These are phyloP conservation scores for Latheticus oryzae DNA, from an alignment of 2,888 invertebrate species.

Conservation along the genomic window DNA sequence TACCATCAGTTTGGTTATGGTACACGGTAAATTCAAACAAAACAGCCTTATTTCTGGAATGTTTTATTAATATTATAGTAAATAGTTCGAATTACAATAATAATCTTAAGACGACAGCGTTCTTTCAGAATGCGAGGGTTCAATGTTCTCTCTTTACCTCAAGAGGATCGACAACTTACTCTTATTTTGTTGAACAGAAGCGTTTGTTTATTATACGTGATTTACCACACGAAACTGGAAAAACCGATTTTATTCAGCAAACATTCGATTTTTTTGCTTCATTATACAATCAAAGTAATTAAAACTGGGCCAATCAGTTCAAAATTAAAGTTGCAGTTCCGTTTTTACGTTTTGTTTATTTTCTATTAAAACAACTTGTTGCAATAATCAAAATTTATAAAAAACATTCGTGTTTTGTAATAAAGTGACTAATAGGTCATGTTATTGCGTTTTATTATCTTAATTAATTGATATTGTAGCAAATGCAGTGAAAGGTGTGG, in stretches of 20 bases:
- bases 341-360: conserved; percentile 19
- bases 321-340: conserved; percentile 20
- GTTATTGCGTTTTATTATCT: conserved; percentile 13
- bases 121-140: conserved; percentile 43
- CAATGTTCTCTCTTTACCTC: conserved; percentile 47
- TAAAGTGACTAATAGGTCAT: conserved; percentile 1
- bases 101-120: conserved; percentile 37
- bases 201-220: conserved; percentile 40
- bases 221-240: conserved; percentile 27
- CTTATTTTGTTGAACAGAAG: conserved; percentile 43
- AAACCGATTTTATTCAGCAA: no score
- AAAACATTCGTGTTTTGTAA: conserved; percentile 7
- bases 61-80: conserved; percentile 21
- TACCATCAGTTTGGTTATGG: no score
- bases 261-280: no score
- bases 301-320: conserved; percentile 12
- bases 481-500: conserved; percentile 10
- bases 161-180: conserved; percentile 45
- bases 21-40: no score
- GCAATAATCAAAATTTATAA: conserved; percentile 7
- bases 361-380: conserved; percentile 1
- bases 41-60: conserved; percentile 5
- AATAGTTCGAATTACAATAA: conserved; percentile 36
- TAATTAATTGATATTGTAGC: conserved; percentile 13
- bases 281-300: no score